Evolutionary conservation across 1,140 invertebrate species (phyloP).

Genomic region (Drosophila suzukii): DNA sequence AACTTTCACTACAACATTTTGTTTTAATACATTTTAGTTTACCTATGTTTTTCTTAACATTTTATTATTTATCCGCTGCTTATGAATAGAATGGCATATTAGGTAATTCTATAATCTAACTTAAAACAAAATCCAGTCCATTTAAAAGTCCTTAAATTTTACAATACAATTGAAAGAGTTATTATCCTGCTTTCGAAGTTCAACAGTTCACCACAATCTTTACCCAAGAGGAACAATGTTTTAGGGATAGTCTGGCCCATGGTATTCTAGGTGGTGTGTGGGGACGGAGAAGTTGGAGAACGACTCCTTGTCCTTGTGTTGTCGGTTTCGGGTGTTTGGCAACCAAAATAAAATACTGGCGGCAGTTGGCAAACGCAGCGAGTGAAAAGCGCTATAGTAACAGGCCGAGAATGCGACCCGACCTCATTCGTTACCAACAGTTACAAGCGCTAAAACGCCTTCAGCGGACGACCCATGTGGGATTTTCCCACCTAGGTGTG

Average conservation of each 20-base stretch:
- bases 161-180: too few species aligned
- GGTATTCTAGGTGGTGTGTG: conserved; percentile 13
- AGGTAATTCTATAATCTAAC: too few species aligned
- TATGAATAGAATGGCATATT: too few species aligned
- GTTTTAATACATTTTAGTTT: too few species aligned
- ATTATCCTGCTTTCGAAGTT: too few species aligned
- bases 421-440: conserved; percentile 80
- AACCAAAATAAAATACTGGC: conserved; percentile 66
- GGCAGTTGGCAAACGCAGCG: conserved; percentile 39
- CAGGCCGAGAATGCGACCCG: conserved; percentile 43
- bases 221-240: too few species aligned
- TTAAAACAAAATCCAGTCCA: too few species aligned
- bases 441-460: conserved; percentile 74
- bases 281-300: not conserved
- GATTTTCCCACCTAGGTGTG: conserved; percentile 27
- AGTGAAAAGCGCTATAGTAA: conserved; percentile 52
- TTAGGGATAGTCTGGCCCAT: conserved; percentile 12
- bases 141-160: too few species aligned
- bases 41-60: too few species aligned
- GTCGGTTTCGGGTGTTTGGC: conserved; percentile 72
- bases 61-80: too few species aligned
- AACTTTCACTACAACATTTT: too few species aligned
- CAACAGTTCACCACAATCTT: too few species aligned
- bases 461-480: conserved; percentile 50
- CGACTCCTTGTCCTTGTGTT: conserved; percentile 67